A percentile compares a stretch with the other conserved stretches of the same genome.
phyloP scores from a whole-genome alignment of 2,888 invertebrate genomes.

The Rotaria socialis region DNA sequence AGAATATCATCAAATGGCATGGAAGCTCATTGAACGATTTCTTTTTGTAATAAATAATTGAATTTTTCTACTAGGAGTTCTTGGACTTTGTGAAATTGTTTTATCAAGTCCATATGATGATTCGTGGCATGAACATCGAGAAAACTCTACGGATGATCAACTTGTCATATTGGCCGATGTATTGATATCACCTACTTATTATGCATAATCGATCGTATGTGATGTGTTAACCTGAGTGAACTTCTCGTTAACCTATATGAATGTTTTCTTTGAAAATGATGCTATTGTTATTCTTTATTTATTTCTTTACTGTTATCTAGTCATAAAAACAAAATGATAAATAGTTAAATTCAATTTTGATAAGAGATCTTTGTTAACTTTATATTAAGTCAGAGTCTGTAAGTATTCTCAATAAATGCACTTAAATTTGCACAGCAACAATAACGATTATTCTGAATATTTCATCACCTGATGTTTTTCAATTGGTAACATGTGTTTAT shows the following conservation, averaged over 20 bases:
- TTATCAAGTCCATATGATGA: constrained; percentile 83
- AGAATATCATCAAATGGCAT: background rate
- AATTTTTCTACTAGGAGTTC: constrained; percentile 64
- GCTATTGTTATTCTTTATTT: too few species aligned
- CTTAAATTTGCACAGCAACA: too few species aligned
- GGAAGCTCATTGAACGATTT: background rate
- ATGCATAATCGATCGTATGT: constrained; percentile 63
- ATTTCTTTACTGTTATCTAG: too few species aligned
- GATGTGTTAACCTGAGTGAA: background rate
- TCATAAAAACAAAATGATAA: too few species aligned
- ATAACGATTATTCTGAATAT: too few species aligned
- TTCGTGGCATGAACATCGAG: constrained; percentile 81
- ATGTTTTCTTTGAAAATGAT: too few species aligned
- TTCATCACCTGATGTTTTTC: too few species aligned
- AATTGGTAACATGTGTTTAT: too few species aligned
- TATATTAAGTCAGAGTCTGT: too few species aligned
- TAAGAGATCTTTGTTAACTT: too few species aligned
- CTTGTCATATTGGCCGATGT: constrained; percentile 77
- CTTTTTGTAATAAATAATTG: background rate
- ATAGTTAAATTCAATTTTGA: too few species aligned
- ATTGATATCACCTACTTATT: constrained; percentile 83
- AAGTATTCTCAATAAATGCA: too few species aligned
- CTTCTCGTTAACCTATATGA: background rate
- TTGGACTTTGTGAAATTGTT: constrained; percentile 81
- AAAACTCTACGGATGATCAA: constrained; percentile 81